A percentile compares a stretch with the other conserved stretches of the same genome.
These are phyloP conservation scores for Hydrophis major DNA, from an alignment of 2,797 vertebrate species.

Conservation along the genomic window DNA sequence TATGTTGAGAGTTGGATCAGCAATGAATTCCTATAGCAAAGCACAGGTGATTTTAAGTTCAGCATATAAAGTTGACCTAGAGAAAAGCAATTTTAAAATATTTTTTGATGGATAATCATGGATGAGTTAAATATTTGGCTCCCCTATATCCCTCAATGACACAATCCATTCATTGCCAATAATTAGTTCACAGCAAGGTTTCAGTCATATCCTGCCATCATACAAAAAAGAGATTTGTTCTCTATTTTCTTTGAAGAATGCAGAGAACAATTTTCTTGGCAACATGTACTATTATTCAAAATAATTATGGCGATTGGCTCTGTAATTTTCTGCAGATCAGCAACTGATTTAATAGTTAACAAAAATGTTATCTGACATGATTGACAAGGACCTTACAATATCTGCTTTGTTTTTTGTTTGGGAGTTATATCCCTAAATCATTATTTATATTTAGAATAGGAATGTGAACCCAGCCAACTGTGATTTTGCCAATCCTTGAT, in stretches of 20 bases:
- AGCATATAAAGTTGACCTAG: neutral
- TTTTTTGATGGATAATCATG: neutral
- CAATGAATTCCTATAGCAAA: neutral
- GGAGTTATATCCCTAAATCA: neutral
- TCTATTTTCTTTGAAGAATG: neutral
- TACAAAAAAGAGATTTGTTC: neutral
- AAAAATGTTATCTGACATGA: neutral
- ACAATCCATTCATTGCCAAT: neutral
- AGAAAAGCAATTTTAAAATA: neutral
- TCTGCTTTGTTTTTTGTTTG: neutral
- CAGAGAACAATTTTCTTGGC: neutral
- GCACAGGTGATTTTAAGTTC: neutral
- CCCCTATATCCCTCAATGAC: neutral
- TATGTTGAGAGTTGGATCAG: neutral
- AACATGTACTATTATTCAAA: neutral
- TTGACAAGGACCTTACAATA: neutral
- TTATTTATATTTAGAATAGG: neutral
- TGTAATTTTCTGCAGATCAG: neutral
- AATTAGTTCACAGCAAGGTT: neutral
- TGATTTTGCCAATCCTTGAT: neutral
- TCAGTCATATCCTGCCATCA: neutral
- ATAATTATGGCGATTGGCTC: neutral
- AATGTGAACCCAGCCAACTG: neutral
- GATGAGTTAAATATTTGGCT: neutral
- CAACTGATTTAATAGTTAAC: neutral